Evolutionary conservation across 1,140 invertebrate species (phyloP), one percentile per base, ranked within the genome.

Genomic region (Melitaea cinxia): DNA sequence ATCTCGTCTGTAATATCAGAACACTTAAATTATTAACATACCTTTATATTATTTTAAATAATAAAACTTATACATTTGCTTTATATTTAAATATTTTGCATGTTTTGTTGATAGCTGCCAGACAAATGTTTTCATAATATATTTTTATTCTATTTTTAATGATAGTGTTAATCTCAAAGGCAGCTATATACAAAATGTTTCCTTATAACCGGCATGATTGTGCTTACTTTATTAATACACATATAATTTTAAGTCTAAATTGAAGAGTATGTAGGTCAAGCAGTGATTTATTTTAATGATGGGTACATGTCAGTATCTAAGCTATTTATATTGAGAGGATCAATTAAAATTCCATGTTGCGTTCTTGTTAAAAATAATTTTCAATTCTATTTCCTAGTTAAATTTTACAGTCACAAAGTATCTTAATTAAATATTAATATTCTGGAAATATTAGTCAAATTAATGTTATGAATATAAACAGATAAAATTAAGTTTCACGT

Each of bases 401-500:
- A 33, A n/a, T n/a, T n/a, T n/a, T n/a, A n/a, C n/a, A 33, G 30
- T 33, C 1, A 33, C 30, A 33, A 33, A 33, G 30, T 33, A 33
- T 33, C n/a, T 4, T 7, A 28, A 28, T 28, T 28, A 3, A 28
- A 28, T 28, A 28, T 28, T 28, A 15, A 17, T 33, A 39, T 15
- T 39, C 15, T 39, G 12, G 12, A 39, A 14, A 39, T n/a, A n/a
- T n/a, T n/a, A n/a, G n/a, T n/a, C n/a, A n/a, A n/a, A n/a, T n/a
- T n/a, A n/a, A n/a, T 9, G 6, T 23, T 19, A n/a, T 1, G 10
- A 6, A 2, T 19, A 47, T 23, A 23, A 50, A 10, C 69, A 74
- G 72, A 73, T 63, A 56, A 76, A 77, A 75, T 84, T 86, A 71
- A 86, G 39, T 69, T 82, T 77, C 68, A 65, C 42, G 10, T 58